These are phyloP conservation scores for Oikopleura dioica DNA, from an alignment of 23 tunicate genomes.

Conservation along the genomic window DNA sequence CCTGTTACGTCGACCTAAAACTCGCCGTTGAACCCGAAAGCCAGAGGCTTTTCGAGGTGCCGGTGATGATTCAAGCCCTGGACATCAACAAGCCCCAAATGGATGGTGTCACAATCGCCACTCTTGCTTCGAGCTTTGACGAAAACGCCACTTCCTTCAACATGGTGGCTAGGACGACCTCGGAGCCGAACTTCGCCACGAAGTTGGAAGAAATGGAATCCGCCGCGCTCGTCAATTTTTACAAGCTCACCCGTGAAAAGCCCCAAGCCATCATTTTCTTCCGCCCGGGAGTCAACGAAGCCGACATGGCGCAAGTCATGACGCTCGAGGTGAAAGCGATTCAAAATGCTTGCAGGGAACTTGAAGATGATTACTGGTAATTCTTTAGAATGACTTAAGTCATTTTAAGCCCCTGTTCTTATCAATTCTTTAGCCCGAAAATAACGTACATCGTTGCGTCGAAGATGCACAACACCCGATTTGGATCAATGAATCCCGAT, in stretches of 20 bases:
- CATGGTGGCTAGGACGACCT: neutral
- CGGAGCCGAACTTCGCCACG: neutral
- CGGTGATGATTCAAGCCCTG: neutral
- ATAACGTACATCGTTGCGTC: slow-evolving; percentile 4
- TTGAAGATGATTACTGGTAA: neutral
- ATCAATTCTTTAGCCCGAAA: slow-evolving; percentile 3
- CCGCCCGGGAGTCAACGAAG: neutral
- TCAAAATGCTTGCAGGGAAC: neutral
- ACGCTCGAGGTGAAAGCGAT: neutral
- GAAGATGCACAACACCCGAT: slow-evolving; percentile 4
- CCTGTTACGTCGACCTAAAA: neutral
- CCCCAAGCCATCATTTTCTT: neutral
- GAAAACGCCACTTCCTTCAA: neutral
- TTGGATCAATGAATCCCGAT: neutral
- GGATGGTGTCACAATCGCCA: neutral
- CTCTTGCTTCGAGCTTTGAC: neutral
- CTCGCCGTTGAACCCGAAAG: too few relatives aligned
- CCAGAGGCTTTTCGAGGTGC: too few relatives aligned
- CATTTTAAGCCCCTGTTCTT: neutral
- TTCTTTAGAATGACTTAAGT: neutral
- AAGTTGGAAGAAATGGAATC: neutral
- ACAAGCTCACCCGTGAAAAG: neutral
- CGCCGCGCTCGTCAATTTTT: neutral
- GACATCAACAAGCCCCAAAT: neutral
- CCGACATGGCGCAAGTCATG: neutral